A percentile compares a stretch with the other conserved stretches of the same genome.
phyloP scores from a whole-genome alignment of 35 echinoderm and acorn worm genomes.

The Patiria miniata region DNA sequence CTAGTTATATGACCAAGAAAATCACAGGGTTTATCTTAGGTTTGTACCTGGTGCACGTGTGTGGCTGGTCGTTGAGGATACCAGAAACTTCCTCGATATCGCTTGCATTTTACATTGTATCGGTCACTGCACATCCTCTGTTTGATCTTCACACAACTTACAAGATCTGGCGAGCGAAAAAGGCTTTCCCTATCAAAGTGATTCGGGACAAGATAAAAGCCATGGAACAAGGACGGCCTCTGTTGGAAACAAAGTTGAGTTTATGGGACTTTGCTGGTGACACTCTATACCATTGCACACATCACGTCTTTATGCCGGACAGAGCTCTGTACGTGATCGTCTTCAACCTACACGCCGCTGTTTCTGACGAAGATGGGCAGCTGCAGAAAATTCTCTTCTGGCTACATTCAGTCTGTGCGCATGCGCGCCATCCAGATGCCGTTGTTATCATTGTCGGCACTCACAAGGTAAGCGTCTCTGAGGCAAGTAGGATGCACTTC shows the following conservation, averaged over 20 bases:
- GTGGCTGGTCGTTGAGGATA: background rate
- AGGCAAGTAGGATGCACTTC: background rate
- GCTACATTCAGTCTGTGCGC: slow-evolving; percentile 38
- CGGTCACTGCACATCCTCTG: background rate
- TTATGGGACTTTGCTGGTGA: slow-evolving; percentile 44
- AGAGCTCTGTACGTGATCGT: slow-evolving; percentile 35
- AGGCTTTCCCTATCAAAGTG: background rate
- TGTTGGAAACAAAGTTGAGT: slow-evolving; percentile 13
- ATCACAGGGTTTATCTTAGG: background rate
- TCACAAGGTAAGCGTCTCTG: slow-evolving; percentile 22
- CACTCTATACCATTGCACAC: slow-evolving; percentile 1
- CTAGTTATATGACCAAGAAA: slow-evolving; percentile 21
- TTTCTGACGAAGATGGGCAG: background rate
- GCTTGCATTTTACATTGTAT: background rate
- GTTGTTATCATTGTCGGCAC: slow-evolving; percentile 53
- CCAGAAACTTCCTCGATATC: background rate
- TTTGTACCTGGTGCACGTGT: background rate
- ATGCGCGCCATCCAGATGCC: slow-evolving; percentile 17
- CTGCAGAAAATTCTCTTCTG: slow-evolving; percentile 18
- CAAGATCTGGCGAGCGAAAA: background rate
- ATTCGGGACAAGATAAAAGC: background rate
- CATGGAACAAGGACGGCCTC: background rate
- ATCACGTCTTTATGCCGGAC: background rate
- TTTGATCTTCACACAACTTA: background rate
- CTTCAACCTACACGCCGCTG: slow-evolving; percentile 22